Conservation (phyloP, 2,797 vertebrate genomes). For the Crax fasciolata region DNA sequence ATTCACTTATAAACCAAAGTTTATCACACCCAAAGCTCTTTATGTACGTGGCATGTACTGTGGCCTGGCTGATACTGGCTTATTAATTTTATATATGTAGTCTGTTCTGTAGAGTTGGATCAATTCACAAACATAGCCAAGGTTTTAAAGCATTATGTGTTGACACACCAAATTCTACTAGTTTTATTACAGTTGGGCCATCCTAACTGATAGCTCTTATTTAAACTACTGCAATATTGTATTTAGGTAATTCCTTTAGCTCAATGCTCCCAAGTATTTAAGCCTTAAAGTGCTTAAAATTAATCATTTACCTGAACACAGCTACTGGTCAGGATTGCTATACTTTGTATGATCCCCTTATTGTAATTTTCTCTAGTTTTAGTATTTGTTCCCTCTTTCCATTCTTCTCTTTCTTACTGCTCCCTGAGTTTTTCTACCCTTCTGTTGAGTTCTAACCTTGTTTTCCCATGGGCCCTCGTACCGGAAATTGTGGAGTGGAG, state of each 20-base stretch:
- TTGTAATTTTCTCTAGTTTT: neutral
- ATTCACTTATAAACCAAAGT: neutral
- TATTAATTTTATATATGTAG: neutral
- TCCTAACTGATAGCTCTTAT: neutral
- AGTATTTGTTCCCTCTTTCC: neutral
- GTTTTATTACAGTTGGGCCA: neutral
- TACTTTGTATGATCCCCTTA: neutral
- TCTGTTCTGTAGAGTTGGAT: neutral
- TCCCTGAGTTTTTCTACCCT: neutral
- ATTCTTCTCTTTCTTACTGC: neutral
- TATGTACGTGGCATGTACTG: fast-evolving
- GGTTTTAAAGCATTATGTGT: neutral
- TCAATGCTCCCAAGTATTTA: neutral
- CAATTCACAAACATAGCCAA: neutral
- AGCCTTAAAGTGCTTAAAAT: conserved; percentile 4
- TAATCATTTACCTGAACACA: neutral
- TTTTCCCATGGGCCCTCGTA: conserved; percentile 7
- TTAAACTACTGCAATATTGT: neutral
- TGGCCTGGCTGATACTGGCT: neutral
- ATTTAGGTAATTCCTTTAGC: neutral
- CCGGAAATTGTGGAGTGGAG: conserved; percentile 37
- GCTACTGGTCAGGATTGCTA: neutral
- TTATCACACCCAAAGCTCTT: neutral
- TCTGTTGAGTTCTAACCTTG: conserved; percentile 26
- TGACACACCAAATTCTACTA: neutral